Evolutionary conservation across 2,797 vertebrate species (phyloP).

Genomic region (Parauchenoglanis punctatus): DNA sequence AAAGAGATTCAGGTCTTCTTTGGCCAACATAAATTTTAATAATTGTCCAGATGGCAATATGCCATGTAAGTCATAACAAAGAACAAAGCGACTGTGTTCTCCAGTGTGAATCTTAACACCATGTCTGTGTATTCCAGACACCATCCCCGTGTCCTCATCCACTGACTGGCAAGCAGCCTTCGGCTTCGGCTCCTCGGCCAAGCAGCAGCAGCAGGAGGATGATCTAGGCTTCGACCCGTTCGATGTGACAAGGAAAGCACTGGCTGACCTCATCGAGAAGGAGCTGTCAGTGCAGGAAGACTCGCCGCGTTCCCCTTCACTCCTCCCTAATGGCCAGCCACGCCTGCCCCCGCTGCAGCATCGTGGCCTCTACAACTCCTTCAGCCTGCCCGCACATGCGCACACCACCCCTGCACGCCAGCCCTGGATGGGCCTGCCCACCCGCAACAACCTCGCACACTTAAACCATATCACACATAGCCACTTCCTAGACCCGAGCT

Average conservation of each 20-base stretch:
- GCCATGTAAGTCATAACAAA: not conserved
- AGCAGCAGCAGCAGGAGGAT: conserved; percentile 91
- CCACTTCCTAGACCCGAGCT: conserved; percentile 98
- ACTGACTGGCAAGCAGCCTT: conserved; percentile 99
- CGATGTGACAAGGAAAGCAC: conserved; percentile 96
- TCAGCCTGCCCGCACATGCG: conserved; percentile 85
- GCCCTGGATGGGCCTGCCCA: conserved; percentile 93
- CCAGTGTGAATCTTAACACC: not conserved
- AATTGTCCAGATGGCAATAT: not conserved
- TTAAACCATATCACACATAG: conserved; percentile 98
- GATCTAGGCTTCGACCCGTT: conserved; percentile 98
- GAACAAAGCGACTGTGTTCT: not conserved
- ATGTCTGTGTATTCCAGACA: conserved; percentile 77
- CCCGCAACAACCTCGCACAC: conserved; percentile 95
- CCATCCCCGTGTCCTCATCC: conserved; percentile 96
- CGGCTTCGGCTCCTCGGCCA: conserved; percentile 94
- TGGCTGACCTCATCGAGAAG: conserved; percentile 99
- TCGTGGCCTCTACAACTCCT: conserved; percentile 95
- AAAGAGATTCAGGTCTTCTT: not conserved
- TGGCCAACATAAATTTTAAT: not conserved
- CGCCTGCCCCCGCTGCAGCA: conserved; percentile 92
- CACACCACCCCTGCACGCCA: conserved; percentile 79
- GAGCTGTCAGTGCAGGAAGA: conserved; percentile 96
- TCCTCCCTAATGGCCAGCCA: conserved; percentile 79
- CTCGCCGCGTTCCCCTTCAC: conserved; percentile 82